Evolutionary conservation across 2,797 vertebrate genomes (phyloP), one percentile per base, ranked within the genome.

Genomic region (Crax fasciolata): DNA sequence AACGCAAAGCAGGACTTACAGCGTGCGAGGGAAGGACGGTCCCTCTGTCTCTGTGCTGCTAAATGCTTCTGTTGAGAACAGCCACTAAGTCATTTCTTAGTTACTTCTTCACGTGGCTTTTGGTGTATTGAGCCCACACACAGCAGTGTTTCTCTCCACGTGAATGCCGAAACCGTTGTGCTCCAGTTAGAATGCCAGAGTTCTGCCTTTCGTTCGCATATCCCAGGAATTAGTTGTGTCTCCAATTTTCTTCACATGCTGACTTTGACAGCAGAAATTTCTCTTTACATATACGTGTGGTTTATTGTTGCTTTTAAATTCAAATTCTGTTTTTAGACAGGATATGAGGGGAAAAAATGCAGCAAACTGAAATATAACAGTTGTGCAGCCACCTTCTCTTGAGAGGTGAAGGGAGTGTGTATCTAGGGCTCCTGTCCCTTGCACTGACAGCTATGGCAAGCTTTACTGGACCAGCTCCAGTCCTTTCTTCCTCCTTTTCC

Each of bases 21-120:
- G 68, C 19, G 72, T 30, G 4, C 1, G 46, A 80, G 93, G 95
- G 92, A 41, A 52, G 75, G 84, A 43, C 79, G n/a, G 32, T 72
- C 75, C 87, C 84, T 92, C 72, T 70, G 49, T 15, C 67, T 68
- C 66, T 44, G 59, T 85, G 83, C 88, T 90, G 93, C 76, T 89
- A 14, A 81, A 68, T 30, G 61, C 83, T 84, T 81, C 75, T 62
- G 27, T 55, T 15, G 71, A 74, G 48, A 59, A 35, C 24, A 61
- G 46, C 27, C 71, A 35, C 68, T 3, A 23, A 57, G 41, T 75
- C 51, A 28, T 30, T 63, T 73, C 49, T 59, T 8, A 13, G 21
- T 84, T 75, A 11, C 32, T 71, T 87, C 65, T 19, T 16, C 73
- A 30, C 9, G 15, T 92, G 73, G 25, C 23, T 93, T 87, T 54